phyloP scores from a whole-genome alignment of 2,797 vertebrate species.

The Anniella stebbinsi region DNA sequence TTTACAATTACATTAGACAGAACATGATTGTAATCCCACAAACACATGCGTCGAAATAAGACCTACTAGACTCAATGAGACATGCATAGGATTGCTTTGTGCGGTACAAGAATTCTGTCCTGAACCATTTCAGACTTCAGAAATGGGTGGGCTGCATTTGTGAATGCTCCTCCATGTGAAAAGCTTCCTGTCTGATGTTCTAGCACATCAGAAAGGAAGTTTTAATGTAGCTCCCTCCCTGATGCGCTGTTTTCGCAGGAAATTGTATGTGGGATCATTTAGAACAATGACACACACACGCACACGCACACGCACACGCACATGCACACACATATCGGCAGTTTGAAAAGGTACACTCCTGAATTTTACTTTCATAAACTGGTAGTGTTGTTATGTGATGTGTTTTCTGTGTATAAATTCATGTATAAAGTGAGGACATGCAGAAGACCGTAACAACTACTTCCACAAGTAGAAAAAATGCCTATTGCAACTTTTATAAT shows the following conservation, averaged over 20 bases:
- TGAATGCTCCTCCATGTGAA: background rate
- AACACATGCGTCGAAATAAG: background rate
- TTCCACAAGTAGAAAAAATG: constrained; percentile 1
- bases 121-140: background rate
- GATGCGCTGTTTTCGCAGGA: background rate
- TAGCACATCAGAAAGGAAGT: background rate
- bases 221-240: background rate
- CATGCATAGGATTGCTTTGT: background rate
- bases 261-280: background rate
- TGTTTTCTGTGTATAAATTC: background rate
- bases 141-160: background rate
- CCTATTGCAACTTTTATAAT: background rate
- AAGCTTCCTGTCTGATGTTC: background rate
- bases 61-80: background rate
- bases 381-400: background rate
- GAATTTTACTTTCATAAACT: background rate
- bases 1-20: background rate
- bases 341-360: background rate
- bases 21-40: background rate
- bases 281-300: background rate
- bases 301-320: too few relatives aligned
- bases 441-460: background rate
- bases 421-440: background rate
- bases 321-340: background rate
- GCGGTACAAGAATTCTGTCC: background rate